These are phyloP conservation scores for Melanostigma gelatinosum DNA, from an alignment of 2,113 vertebrate genomes.

Conservation along the genomic window DNA sequence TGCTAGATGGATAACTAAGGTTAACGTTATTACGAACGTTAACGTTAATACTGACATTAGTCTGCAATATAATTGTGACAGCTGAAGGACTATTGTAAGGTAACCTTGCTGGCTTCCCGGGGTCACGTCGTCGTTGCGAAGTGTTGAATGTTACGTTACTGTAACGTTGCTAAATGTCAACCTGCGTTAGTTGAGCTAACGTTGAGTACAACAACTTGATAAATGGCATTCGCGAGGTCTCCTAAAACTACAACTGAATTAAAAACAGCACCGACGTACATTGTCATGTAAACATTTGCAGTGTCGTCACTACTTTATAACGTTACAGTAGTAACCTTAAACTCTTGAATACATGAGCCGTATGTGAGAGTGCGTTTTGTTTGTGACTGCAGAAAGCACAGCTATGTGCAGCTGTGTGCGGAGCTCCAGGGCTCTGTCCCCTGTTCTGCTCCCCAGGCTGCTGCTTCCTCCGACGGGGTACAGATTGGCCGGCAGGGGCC, in stretches of 20 bases:
- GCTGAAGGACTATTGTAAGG: slow-evolving; percentile 38
- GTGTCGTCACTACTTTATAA: background rate
- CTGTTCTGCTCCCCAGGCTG: slow-evolving; percentile 84
- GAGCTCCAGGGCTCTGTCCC: slow-evolving; percentile 73
- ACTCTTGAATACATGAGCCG: background rate
- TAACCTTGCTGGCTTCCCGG: slow-evolving; percentile 35
- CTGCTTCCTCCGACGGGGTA: slow-evolving; percentile 77
- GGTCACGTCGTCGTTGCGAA: background rate
- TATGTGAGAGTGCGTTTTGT: slow-evolving; percentile 1
- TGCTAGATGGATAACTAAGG: background rate
- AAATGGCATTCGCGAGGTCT: background rate
- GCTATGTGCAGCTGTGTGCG: slow-evolving; percentile 83
- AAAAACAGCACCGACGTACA: background rate
- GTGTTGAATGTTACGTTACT: background rate
- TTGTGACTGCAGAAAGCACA: slow-evolving; percentile 55
- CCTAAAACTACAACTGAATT: background rate
- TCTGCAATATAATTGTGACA: slow-evolving; percentile 8
- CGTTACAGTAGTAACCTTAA: background rate
- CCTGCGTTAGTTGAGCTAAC: background rate
- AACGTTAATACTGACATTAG: slow-evolving; percentile 6
- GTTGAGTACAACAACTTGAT: background rate
- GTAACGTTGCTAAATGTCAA: background rate
- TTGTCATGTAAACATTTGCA: background rate
- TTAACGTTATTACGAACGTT: background rate
- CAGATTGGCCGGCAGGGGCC: slow-evolving; percentile 67